Evolutionary conservation across 2,113 vertebrate genomes (phyloP).

Genomic region (Oostethus manadensis): DNA sequence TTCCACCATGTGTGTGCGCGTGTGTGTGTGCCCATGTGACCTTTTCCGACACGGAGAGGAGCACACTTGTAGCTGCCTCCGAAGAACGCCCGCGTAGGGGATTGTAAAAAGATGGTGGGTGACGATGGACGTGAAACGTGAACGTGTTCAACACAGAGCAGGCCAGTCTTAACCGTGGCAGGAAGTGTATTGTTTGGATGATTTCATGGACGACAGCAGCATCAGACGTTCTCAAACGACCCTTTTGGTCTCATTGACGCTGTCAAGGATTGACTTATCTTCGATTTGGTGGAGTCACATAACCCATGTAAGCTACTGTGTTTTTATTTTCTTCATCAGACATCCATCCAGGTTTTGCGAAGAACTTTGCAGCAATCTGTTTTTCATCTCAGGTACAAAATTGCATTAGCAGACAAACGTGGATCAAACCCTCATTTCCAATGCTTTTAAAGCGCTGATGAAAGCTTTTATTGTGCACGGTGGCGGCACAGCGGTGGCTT

Average conservation of each 20-base stretch:
- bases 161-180: too few species aligned
- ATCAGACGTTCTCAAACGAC: not conserved
- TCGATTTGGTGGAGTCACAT: not conserved
- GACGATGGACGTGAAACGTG: not conserved
- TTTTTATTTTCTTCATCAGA: conserved; percentile 47
- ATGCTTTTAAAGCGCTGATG: conserved; percentile 19
- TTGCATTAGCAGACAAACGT: conserved; percentile 50
- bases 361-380: conserved; percentile 62
- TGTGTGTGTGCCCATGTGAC: not conserved
- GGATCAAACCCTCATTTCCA: conserved; percentile 34
- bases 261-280: not conserved
- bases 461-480: too few species aligned
- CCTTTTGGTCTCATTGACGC: conserved; percentile 1
- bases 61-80: not conserved
- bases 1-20: conserved; percentile 8
- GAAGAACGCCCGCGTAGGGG: not conserved
- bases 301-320: conserved; percentile 22
- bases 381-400: conserved; percentile 74
- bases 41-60: conserved; percentile 11
- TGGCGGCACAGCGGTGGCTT: too few species aligned
- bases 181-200: not conserved
- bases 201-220: conserved; percentile 1
- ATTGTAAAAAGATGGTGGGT: too few species aligned
- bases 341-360: conserved; percentile 75
- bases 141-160: too few species aligned